Evolutionary conservation across 2,888 invertebrate species (phyloP), one percentile per base, ranked within the genome.

Genomic region (Anthoptus insignis): DNA sequence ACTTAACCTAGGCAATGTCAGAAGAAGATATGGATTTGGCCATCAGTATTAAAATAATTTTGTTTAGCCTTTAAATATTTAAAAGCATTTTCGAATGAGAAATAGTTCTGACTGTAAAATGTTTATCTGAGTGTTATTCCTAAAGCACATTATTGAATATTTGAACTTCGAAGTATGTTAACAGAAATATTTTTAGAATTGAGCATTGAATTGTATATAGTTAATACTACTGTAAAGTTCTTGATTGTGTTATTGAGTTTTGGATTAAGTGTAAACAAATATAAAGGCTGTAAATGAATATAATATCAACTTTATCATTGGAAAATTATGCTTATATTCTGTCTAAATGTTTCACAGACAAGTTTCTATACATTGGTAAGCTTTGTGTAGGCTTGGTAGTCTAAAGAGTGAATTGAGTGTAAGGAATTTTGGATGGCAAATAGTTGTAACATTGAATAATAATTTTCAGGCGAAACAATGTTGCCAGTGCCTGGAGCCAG

Each of bases 401-500:
- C 39, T 57, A 6, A 45, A 34, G 63, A 42, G 56, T 57, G 47
- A 13, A 47, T 27, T n/a, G 32, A 29, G 42, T 54, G 39, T 37
- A 11, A 54, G 7, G 14, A 22, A 14, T 32, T n/a, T 47, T 7
- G 7, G 16, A 32, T 1, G 9, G 9, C 14, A 14, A 11, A 4
- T n/a, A 57, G 5, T 54, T 22, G 24, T 61, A 54, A 49, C 24
- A 19, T 47, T 37, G 24, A 19, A 63, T 42, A 50, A 45, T 68
- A 71, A 11, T 74, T 84, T 81, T 60, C 77, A 92, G 92, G 86
- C 69, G 92, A 92, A 50, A 65, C 71, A 37, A 74, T 83, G 14
- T 76, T 89, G 64, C 83, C 88, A 14, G 73, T 87, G 21, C 84
- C 90, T 0, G 87, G 89, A 3, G 58, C 79, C 29, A 83, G 91